These are phyloP conservation scores for Belonocnema kinseyi DNA, from an alignment of 1,140 invertebrate species.

Conservation along the genomic window DNA sequence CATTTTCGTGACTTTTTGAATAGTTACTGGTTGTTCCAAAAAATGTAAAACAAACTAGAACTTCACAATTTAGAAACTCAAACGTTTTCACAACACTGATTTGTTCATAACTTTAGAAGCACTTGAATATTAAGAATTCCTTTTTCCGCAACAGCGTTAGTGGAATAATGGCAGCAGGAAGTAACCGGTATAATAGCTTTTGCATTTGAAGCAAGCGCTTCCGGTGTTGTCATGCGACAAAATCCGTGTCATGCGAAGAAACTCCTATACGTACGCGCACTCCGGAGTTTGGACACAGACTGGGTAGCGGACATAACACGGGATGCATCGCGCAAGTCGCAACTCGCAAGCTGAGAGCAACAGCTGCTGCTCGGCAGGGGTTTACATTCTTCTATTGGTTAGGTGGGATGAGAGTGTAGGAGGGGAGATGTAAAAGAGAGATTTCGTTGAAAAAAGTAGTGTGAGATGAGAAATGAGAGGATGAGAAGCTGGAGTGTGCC, in stretches of 20 bases:
- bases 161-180: conserved; percentile 44
- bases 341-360: conserved; percentile 28
- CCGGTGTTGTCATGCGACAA: conserved; percentile 4
- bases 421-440: no score
- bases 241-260: no score
- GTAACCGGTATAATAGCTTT: conserved; percentile 35
- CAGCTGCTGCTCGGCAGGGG: no score
- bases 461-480: conserved; percentile 50
- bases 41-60: not conserved
- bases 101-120: not conserved
- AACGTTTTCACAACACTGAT: not conserved
- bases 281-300: conserved; percentile 36
- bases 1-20: conserved; percentile 74
- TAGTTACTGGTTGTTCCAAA: no score
- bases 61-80: not conserved
- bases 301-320: not conserved
- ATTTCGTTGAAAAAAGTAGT: conserved; percentile 21
- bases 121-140: no score
- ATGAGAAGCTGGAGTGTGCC: conserved; percentile 32
- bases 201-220: conserved; percentile 1
- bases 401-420: no score
- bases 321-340: conserved; percentile 35
- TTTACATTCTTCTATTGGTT: no score
- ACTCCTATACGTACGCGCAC: not conserved
- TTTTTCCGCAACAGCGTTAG: not conserved